These are phyloP conservation scores for Drosophila pseudotalamancana DNA, from an alignment of 2,888 invertebrate genomes.

Conservation along the genomic window DNA sequence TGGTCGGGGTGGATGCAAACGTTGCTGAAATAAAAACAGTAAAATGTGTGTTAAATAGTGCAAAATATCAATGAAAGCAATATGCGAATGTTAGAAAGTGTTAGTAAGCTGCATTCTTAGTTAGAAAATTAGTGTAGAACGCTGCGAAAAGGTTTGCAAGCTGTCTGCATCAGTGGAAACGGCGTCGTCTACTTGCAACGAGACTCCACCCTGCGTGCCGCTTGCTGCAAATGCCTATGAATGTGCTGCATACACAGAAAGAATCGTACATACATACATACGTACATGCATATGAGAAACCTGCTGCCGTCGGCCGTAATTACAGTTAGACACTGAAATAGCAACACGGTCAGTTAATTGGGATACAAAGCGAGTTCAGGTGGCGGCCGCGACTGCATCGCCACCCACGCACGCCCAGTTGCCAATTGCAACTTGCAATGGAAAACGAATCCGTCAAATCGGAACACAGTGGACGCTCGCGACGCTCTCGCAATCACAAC, in stretches of 20 bases:
- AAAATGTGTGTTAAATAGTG: conserved; percentile 65
- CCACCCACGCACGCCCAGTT: conserved; percentile 45
- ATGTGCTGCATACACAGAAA: conserved; percentile 21
- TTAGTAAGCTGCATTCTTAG: conserved; percentile 19
- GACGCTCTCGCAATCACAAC: conserved; percentile 88
- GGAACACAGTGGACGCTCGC: conserved; percentile 93
- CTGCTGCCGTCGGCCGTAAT: conserved; percentile 67
- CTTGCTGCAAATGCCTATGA: conserved; percentile 60
- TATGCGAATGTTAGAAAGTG: conserved; percentile 15
- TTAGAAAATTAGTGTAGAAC: conserved; percentile 10
- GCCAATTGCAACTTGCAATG: conserved; percentile 87
- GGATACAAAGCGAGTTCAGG: conserved; percentile 31
- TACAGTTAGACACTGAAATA: conserved; percentile 73
- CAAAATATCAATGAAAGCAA: conserved; percentile 44
- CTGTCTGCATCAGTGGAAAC: conserved; percentile 30
- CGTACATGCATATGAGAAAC: conserved; percentile 50
- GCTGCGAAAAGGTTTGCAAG: background rate
- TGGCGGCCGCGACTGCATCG: conserved; percentile 19
- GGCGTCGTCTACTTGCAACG: conserved; percentile 44
- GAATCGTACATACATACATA: conserved; percentile 1
- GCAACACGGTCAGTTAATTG: conserved; percentile 61
- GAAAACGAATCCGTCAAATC: conserved; percentile 98
- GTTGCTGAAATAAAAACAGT: conserved; percentile 42
- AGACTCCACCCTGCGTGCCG: conserved; percentile 50
- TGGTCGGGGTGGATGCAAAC: conserved; percentile 61